Base-by-base conservation (phyloP, 2,113 vertebrate species). In the Paradisaea rubra region DNA sequence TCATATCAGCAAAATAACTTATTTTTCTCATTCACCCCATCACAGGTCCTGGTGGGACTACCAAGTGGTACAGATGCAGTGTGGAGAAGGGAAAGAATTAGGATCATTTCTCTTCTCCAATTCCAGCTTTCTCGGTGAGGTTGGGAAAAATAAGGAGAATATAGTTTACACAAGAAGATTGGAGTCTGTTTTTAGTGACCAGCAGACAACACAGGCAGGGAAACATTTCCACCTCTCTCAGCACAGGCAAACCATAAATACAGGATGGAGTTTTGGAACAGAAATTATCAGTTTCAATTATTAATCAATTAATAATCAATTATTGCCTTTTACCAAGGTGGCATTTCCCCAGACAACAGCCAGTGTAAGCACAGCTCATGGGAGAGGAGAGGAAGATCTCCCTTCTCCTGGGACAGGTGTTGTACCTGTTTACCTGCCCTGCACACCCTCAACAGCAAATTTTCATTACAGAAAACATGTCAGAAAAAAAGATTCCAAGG, bases 181-280 rank as follows among this genome's bases (percentile, higher is more conserved):
- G 17, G 44, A 70, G 69, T 16, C 50, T 37, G 6, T 31, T 24
- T 42, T 74, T 39, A 83, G 10, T 19, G 33, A 69, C n/a, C 15
- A 11, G 41, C 5, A 39, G 65, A n/a, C 7, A 54, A 39, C 2
- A 10, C 27, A 44, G 0, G 0, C 1, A 56, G 73, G 20, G 27
- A 66, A 85, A 49, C 10, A 18, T 39, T 72, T 70, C 31, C 63
- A 37, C 3, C 56, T 69, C 17, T 39, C 24, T 66, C 37, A 56
- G 66, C 76, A 53, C 35, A 71, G 33, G 20, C 16, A 56, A 81
- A 61, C 11, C 28, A 54, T 7, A 65, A 65, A n/a, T 2, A 50
- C 12, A 50, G 12, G 10, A 25, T 11, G 0, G 1, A 64, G 47
- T 18, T 22, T 18, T 54, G 69, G 50, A 42, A 42, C 9, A 33